A percentile compares a stretch with the other conserved stretches of the same genome.
These are phyloP conservation scores for Gymnoscopelus braueri DNA, from an alignment of 2,797 vertebrate species.

Conservation along the genomic window DNA sequence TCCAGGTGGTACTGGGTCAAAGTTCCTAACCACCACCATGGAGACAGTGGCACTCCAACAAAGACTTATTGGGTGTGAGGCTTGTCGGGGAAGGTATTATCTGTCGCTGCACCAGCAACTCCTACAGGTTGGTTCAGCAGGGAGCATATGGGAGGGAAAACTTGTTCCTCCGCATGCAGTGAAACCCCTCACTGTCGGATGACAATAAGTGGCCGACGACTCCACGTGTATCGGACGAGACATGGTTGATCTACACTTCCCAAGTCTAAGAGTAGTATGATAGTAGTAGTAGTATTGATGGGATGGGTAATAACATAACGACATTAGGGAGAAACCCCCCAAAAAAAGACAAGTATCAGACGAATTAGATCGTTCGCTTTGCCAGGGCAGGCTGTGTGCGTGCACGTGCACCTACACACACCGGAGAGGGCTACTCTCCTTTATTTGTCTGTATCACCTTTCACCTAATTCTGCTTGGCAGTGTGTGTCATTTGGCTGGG, in stretches of 20 bases:
- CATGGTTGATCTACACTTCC: too few species aligned
- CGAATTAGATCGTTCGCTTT: background rate
- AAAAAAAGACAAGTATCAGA: background rate
- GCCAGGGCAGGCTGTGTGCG: background rate
- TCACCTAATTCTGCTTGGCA: slow-evolving; percentile 31
- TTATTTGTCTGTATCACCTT: slow-evolving; percentile 24
- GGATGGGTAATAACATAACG: background rate
- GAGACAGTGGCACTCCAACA: background rate
- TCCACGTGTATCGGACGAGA: too few species aligned
- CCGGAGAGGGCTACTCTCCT: background rate
- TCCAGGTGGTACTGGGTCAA: background rate
- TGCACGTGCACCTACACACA: background rate
- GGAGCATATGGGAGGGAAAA: too few species aligned
- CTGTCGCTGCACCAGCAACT: too few species aligned
- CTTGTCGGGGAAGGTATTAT: too few species aligned
- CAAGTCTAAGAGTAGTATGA: too few species aligned
- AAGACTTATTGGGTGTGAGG: background rate
- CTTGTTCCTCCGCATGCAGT: too few species aligned
- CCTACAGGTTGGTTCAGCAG: too few species aligned
- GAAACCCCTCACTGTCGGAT: too few species aligned
- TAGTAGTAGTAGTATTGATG: too few species aligned
- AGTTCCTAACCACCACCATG: background rate
- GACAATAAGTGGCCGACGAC: too few species aligned
- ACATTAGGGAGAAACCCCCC: background rate
- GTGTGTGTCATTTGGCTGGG: slow-evolving; percentile 13